Evolutionary conservation across 2,113 vertebrate species (phyloP), one percentile per base, ranked within the genome.

Genomic region (Emydura subglobosa): DNA sequence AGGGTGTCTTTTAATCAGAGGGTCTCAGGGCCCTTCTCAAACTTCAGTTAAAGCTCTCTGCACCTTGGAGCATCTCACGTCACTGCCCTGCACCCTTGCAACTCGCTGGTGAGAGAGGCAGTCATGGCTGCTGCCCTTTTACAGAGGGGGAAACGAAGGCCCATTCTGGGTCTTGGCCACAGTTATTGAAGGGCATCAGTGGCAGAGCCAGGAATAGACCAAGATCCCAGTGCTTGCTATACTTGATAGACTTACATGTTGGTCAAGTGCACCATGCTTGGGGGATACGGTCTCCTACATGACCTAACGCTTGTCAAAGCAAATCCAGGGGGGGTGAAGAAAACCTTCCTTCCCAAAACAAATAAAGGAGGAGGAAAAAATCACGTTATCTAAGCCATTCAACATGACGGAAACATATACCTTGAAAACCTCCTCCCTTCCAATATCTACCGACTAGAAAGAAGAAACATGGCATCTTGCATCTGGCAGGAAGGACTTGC

Each of bases 261-360:
- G 34, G 16, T n/a, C 17, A n/a, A 34, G 34, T 65, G 34, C 2
- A 4, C 34, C 17, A 3, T 31, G 61, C 34, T 7, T 68, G 34
- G 8, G 95, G 80, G 96, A 94, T 97, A 96, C 88, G 91, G 96
- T 94, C 53, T 79, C 74, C 96, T 96, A 94, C 80, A 61, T 97
- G 97, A 94, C 96, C 95, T 96, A 94, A 96, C 96, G 96, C 96
- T 96, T 97, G 94, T 72, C 94, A 94, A 90, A 97, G 82, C 93
- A 97, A 61, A 95, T 97, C 90, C 96, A 97, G 96, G 91, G 29
- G 51, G 47, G 47, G 47, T 39, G 39, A 51, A 51, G 5, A 19
- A 86, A 95, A 86, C 92, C 94, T 89, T 90, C 42, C 14, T 91
- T 78, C 86, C 86, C 14, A 93, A 91, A 97, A 85, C 95, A 96